Conservation (phyloP, 2,113 vertebrate genomes). For the Eulemur macaco region DNA sequence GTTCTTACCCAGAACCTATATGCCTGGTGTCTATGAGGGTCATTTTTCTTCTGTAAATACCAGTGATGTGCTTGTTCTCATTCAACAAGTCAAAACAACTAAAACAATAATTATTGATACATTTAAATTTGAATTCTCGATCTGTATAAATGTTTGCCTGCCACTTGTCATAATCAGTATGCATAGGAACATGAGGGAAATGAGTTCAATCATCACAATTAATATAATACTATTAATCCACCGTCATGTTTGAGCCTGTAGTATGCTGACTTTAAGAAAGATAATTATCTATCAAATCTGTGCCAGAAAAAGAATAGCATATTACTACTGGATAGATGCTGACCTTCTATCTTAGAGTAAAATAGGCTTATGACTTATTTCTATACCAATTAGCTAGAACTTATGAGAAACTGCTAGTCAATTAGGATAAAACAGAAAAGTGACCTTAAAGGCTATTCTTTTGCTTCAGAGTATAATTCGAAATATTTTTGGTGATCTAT, state of each 20-base stretch:
- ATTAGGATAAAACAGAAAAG: conserved; percentile 51
- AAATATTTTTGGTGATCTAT: conserved; percentile 55
- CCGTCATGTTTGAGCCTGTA: neutral
- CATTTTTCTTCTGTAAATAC: neutral
- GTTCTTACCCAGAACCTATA: neutral
- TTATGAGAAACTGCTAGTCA: conserved; percentile 41
- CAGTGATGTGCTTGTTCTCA: neutral
- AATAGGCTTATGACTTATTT: conserved; percentile 60
- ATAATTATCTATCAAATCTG: conserved; percentile 41
- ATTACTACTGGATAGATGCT: neutral
- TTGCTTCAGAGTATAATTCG: conserved; percentile 22
- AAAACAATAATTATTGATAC: neutral
- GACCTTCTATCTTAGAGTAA: conserved; percentile 44
- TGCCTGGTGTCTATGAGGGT: neutral
- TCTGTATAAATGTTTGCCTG: conserved; percentile 43
- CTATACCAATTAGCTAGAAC: conserved; percentile 52
- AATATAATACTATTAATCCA: neutral
- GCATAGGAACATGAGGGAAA: neutral
- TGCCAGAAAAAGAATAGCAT: neutral
- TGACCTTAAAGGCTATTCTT: conserved; percentile 45
- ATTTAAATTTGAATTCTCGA: conserved; percentile 14
- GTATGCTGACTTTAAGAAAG: conserved; percentile 18
- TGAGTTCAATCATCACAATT: neutral
- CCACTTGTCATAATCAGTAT: neutral
- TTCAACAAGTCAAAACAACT: conserved; percentile 49